Evolutionary conservation across 2,888 invertebrate genomes (phyloP), one percentile per base, ranked within the genome.

Genomic region (Cosmopolites sordidus): DNA sequence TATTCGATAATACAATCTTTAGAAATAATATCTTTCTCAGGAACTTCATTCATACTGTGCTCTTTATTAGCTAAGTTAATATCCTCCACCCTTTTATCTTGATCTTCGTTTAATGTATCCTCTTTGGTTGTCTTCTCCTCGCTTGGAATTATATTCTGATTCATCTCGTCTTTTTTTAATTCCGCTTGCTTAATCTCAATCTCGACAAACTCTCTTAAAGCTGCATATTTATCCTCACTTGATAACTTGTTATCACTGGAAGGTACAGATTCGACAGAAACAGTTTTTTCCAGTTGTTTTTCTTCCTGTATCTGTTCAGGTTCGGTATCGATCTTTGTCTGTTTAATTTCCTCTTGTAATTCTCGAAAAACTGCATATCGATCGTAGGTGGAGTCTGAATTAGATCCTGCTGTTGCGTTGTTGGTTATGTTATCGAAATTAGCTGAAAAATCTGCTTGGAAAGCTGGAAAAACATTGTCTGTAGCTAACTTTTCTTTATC

Each of bases 321-420:
- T 58, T 72, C 72, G 1, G 67, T 65, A 54, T 71, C 71, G 44
- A 72, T 67, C 48, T 68, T 68, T 16, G 75, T 77, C 68, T 83
- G 83, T 18, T 83, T 71, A 62, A 85, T 84, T 69, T 87, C 88
- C 64, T 89, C 85, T 61, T 90, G 86, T 61, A 83, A 67, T 75
- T 93, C 92, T 57, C 92, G 79, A 66, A 93, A 92, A 0, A 88
- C 92, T 0, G 92, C 92, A 70, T 93, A 93, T 62, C 89, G 82
- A 69, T 92, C 92, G 66, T 86, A 87, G 0, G 66, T 59, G n/a
- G 69, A 69, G 38, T 55, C 59, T 12, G 48, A n/a, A 15, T 57
- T 33, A 18, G 56, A 59, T 16, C 14, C 29, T 16, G 43, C 15
- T 2, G 46, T 40, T 8, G 49, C 48, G 4, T 52, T 53, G 47